Conservation (phyloP, 2,888 invertebrate species). For the Cynaeus angustus region DNA sequence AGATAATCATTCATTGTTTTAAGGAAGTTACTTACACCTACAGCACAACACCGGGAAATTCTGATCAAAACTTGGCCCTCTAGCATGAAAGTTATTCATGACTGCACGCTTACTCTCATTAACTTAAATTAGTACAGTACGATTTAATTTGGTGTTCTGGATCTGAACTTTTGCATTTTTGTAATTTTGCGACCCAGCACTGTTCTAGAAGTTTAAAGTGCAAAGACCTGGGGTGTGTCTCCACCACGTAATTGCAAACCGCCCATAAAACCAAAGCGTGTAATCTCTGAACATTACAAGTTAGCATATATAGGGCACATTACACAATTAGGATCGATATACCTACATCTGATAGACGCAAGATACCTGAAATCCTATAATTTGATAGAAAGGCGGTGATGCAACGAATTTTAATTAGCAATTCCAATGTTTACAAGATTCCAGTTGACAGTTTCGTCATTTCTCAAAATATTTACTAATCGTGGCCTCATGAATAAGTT, state of each 20-base stretch:
- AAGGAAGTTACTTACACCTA: not conserved
- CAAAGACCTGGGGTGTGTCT: conserved; percentile 4
- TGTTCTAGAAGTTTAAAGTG: not conserved
- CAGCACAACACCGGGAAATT: not conserved
- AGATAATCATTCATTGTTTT: conserved; percentile 10
- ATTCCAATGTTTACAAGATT: not conserved
- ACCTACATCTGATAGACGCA: too few relatives aligned
- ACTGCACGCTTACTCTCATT: conserved; percentile 13
- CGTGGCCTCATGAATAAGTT: conserved; percentile 1
- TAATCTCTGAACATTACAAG: conserved; percentile 1
- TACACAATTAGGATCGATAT: not conserved
- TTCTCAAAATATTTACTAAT: conserved; percentile 9
- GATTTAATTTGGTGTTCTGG: not conserved
- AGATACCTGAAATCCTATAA: not conserved
- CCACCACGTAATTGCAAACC: not conserved
- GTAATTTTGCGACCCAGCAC: not conserved
- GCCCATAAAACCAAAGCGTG: not conserved
- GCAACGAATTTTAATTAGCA: not conserved
- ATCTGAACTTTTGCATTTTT: conserved; percentile 1
- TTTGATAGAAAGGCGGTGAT: not conserved
- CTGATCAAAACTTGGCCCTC: conserved; percentile 5
- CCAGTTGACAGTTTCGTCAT: conserved; percentile 4
- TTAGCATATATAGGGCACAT: not conserved
- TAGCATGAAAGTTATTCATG: conserved; percentile 7
- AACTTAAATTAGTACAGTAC: conserved; percentile 5